phyloP scores from a whole-genome alignment of 2,888 invertebrate species.

The Chelonus formosanus region DNA sequence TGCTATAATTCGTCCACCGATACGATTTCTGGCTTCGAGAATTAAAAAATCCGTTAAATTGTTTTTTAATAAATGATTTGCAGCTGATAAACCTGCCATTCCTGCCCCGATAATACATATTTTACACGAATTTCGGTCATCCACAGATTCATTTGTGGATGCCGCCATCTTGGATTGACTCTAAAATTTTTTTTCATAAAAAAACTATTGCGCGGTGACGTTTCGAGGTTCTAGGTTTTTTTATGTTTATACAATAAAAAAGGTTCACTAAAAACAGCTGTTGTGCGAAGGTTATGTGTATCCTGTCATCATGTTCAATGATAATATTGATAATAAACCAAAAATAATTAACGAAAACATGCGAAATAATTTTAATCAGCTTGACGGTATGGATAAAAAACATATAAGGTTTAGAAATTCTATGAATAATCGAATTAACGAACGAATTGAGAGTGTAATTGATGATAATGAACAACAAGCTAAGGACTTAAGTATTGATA shows the following conservation, averaged over 20 bases:
- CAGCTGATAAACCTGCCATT: slow-evolving; percentile 85
- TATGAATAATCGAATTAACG: slow-evolving; percentile 36
- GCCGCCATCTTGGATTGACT: slow-evolving; percentile 56
- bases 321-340: slow-evolving; percentile 39
- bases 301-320: slow-evolving; percentile 46
- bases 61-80: slow-evolving; percentile 82
- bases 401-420: slow-evolving; percentile 47
- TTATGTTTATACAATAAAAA: too few relatives aligned
- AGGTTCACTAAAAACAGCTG: slow-evolving; percentile 43
- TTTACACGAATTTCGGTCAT: slow-evolving; percentile 68
- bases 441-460: slow-evolving; percentile 48
- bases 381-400: slow-evolving; percentile 43
- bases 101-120: slow-evolving; percentile 86
- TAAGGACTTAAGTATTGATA: slow-evolving; percentile 39
- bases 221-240: too few relatives aligned
- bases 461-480: slow-evolving; percentile 36
- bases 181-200: too few relatives aligned
- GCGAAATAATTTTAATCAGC: slow-evolving; percentile 37
- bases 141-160: slow-evolving; percentile 57
- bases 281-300: slow-evolving; percentile 50
- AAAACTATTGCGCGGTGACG: too few relatives aligned
- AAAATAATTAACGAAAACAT: slow-evolving; percentile 42
- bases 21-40: slow-evolving; percentile 80
- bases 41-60: slow-evolving; percentile 81
- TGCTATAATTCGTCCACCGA: slow-evolving; percentile 85